Percentiles rank a stretch among this genome's conserved stretches.
Evolutionary conservation across 2,113 vertebrate species (phyloP).

Genomic region (Columbina picui): DNA sequence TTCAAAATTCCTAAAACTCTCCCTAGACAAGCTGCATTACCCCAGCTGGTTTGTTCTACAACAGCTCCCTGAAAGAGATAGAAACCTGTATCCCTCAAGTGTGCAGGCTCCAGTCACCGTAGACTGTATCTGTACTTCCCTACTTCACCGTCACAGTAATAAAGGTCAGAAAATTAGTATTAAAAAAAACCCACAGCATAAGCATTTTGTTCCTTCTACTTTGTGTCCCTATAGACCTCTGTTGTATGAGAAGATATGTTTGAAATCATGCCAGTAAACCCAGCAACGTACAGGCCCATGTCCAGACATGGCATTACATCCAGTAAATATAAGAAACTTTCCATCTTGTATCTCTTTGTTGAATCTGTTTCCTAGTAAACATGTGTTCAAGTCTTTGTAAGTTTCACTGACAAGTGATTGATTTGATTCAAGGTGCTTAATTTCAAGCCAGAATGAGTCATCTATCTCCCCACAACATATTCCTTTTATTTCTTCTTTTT

Average conservation of each 20-base stretch:
- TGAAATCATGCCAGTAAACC: neutral
- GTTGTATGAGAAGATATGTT: neutral
- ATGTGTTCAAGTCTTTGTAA: slow-evolving; percentile 32
- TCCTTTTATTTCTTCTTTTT: slow-evolving; percentile 9
- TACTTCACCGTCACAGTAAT: neutral
- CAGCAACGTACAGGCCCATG: neutral
- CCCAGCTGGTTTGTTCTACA: neutral
- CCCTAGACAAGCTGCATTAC: rapidly evolving
- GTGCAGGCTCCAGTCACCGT: neutral
- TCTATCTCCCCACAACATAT: neutral
- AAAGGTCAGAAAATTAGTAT: neutral
- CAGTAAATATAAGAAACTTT: neutral
- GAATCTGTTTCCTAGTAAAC: slow-evolving; percentile 30
- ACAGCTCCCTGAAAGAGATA: neutral
- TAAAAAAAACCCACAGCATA: neutral
- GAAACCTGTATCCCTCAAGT: neutral
- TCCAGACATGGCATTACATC: neutral
- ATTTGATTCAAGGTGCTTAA: slow-evolving; percentile 66
- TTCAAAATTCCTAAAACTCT: neutral
- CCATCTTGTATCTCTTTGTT: neutral
- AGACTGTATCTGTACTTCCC: neutral
- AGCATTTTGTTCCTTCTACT: neutral
- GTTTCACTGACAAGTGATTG: slow-evolving; percentile 45
- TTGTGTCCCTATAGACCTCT: neutral
- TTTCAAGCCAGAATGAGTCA: slow-evolving; percentile 48